Conservation (phyloP, 1,140 invertebrate genomes). For the Temnothorax nylanderi region DNA sequence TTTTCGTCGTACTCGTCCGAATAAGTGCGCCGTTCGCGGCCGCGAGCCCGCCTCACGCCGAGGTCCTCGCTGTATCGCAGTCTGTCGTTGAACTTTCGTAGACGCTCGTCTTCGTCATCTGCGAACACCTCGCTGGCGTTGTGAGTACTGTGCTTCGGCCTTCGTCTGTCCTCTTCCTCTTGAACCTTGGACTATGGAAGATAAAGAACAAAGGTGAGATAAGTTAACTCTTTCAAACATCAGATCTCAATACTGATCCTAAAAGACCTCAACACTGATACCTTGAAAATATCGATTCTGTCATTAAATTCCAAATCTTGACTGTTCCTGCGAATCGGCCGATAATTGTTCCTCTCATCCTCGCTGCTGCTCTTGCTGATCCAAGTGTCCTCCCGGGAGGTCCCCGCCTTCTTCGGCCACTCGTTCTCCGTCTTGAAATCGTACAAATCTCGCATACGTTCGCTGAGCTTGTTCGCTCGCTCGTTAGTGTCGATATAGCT, state of each 20-base stretch:
- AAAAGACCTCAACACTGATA: neutral
- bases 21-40: constrained; percentile 71
- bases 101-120: constrained; percentile 58
- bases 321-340: constrained; percentile 68
- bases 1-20: constrained; percentile 78
- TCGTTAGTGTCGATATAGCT: constrained; percentile 55
- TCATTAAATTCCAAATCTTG: constrained; percentile 78
- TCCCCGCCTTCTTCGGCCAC: constrained; percentile 72
- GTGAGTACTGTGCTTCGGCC: neutral
- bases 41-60: constrained; percentile 17
- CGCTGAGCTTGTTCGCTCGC: constrained; percentile 64
- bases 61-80: constrained; percentile 76
- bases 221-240: neutral
- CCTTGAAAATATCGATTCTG: constrained; percentile 60
- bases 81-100: constrained; percentile 68
- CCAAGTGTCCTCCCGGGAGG: constrained; percentile 65
- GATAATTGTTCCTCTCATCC: constrained; percentile 65
- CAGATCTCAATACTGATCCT: neutral
- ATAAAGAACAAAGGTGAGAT: neutral
- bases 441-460: constrained; percentile 78
- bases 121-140: constrained; percentile 42
- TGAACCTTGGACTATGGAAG: neutral
- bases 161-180: neutral
- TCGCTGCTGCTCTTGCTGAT: constrained; percentile 79
- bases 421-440: constrained; percentile 80